Evolutionary conservation across 37 sponge, comb jelly and placozoan species (phyloP).

Genomic region (Ephydatia muelleri): DNA sequence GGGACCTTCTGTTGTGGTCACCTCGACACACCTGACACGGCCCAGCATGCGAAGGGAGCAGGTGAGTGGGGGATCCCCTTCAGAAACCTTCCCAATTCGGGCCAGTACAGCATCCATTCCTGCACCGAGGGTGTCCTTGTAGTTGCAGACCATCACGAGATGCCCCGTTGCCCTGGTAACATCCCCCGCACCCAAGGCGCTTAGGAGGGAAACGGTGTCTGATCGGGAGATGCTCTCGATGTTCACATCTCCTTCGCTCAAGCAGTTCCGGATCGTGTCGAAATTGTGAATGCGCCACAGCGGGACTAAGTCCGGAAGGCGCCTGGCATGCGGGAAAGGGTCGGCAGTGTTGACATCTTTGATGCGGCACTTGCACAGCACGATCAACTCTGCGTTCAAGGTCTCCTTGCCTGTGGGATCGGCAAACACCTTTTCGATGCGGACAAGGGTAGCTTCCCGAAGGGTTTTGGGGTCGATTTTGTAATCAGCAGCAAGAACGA

Average conservation of each 20-base stretch:
- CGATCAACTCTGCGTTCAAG: constrained; percentile 23
- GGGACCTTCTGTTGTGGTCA: neutral
- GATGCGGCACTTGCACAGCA: constrained; percentile 23
- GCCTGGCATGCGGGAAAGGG: constrained; percentile 21
- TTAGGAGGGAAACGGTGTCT: constrained; percentile 23
- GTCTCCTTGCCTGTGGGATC: neutral
- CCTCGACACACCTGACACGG: constrained; percentile 21
- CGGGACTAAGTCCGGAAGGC: constrained; percentile 26
- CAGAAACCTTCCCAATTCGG: constrained; percentile 26
- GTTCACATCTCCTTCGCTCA: neutral
- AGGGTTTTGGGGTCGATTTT: constrained; percentile 6
- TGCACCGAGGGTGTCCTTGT: neutral
- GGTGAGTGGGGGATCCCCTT: constrained; percentile 11
- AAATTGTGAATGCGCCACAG: constrained; percentile 30
- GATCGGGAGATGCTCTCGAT: constrained; percentile 24
- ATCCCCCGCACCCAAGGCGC: constrained; percentile 13
- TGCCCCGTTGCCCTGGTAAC: constrained; percentile 28
- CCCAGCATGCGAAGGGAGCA: constrained; percentile 19
- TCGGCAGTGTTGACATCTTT: constrained; percentile 5
- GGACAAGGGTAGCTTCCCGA: constrained; percentile 24
- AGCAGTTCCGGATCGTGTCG: constrained; percentile 3
- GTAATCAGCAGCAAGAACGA: constrained; percentile 26
- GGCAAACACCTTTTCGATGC: constrained; percentile 24
- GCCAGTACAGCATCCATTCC: constrained; percentile 14
- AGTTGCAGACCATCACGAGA: constrained; percentile 25